A percentile compares a stretch with the other conserved stretches of the same genome.
These are phyloP conservation scores for Hydrotaea diabolus DNA, from an alignment of 2,888 invertebrate genomes.

Conservation along the genomic window DNA sequence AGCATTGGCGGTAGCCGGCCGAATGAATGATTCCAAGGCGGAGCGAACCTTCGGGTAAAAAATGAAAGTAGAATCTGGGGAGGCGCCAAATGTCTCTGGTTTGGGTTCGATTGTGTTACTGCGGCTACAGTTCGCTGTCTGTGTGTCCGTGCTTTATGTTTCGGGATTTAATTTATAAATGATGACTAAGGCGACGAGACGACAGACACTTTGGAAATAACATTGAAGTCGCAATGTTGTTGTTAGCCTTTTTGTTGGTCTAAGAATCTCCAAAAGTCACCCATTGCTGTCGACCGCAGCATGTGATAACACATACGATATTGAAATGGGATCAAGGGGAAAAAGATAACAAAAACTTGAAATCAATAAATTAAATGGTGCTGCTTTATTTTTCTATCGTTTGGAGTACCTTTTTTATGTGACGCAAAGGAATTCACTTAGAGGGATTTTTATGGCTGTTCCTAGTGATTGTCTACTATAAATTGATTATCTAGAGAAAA, in stretches of 20 bases:
- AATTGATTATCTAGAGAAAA: background rate
- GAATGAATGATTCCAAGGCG: background rate
- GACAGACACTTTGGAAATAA: background rate
- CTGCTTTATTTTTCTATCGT: background rate
- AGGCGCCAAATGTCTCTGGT: conserved; percentile 27
- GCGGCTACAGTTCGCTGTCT: background rate
- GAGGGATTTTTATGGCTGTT: background rate
- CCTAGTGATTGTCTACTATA: background rate
- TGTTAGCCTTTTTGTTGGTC: background rate
- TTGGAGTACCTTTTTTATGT: too few relatives aligned
- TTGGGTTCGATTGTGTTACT: conserved; percentile 33
- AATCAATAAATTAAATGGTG: conserved; percentile 22
- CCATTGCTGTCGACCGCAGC: background rate
- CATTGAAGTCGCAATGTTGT: background rate
- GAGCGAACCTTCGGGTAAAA: background rate
- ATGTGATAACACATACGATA: background rate
- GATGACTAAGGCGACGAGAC: conserved; percentile 14
- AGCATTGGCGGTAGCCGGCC: background rate
- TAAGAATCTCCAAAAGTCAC: background rate
- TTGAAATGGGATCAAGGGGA: background rate
- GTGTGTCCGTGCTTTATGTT: background rate
- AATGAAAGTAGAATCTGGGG: conserved; percentile 14
- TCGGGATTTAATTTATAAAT: background rate
- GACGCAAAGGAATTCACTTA: conserved; percentile 6
- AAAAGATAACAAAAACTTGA: background rate